phyloP scores from a whole-genome alignment of 2,888 invertebrate species.

The Ommatoiulus sabulosus region DNA sequence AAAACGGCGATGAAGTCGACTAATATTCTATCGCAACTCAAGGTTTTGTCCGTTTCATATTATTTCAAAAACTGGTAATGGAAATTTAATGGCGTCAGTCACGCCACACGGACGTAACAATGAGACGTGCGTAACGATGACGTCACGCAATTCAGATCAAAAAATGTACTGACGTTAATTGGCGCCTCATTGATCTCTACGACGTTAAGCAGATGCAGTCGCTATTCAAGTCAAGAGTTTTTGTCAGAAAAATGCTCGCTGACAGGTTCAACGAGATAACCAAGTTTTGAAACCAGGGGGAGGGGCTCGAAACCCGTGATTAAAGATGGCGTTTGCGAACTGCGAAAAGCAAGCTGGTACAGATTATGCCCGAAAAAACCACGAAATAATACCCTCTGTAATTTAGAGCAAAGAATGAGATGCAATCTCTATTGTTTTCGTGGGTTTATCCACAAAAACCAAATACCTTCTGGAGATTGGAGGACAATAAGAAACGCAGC shows the following conservation, averaged over 20 bases:
- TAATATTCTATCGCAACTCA: background rate
- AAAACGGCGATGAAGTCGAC: background rate
- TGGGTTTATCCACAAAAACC: background rate
- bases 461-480: background rate
- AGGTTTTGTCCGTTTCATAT: background rate
- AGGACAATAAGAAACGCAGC: background rate
- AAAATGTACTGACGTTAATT: background rate
- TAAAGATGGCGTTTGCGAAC: background rate
- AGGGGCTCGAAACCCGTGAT: background rate
- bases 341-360: background rate
- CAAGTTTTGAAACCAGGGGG: background rate
- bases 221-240: background rate
- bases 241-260: background rate
- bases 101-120: background rate
- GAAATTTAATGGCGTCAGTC: background rate
- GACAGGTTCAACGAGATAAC: background rate
- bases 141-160: background rate
- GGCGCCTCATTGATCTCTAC: background rate
- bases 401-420: slow-evolving; percentile 5
- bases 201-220: background rate
- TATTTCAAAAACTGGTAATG: background rate
- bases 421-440: background rate
- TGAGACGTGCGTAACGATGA: background rate
- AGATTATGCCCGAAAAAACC: background rate
- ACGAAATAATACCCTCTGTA: background rate